Base-by-base conservation (phyloP, 2,797 vertebrate genomes). In the Clarias fuscus region DNA sequence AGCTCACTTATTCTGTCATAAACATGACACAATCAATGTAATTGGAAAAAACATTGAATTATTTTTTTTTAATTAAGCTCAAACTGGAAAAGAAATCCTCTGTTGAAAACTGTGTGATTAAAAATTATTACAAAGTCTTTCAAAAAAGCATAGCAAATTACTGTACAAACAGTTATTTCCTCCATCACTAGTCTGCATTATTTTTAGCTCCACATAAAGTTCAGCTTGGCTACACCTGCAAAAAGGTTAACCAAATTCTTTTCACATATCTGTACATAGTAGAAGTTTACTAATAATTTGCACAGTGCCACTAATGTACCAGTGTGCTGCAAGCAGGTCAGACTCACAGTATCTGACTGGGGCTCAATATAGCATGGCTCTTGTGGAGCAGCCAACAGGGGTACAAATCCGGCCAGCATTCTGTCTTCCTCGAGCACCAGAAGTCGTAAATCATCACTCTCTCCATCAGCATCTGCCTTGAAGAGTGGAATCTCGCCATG, bases 351-450 rank as follows among this genome's bases (percentile, higher is more conserved):
- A 93, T 96, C 95, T 86, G 96, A 97, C 93, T 96, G 96, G 83
- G 94, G 95, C 95, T 99, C 98, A 92, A 96, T 96, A 94, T 98
- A 99, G 95, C 98, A 99, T 75, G 98, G 97, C 91, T 99, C 98
- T 94, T 98, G 98, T 64, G 98, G 98, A 20, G 95, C 96, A 68
- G 94, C 95, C 70, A 96, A 90, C 88, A 96, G 91, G 0, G 96
- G 96, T 4, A 96, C 93, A 84, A 96, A 96, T 40, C 96, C 96
- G 27, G 96, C 95, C 20, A 96, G 93, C 75, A 96, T 92, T 62
- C 89, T 90, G 92, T 96, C 96, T 90, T 96, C 96, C 89, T 95
- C 95, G 87, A 96, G 75, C 27, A 95, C 95, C 86, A 96, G 93
- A 72, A 96, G 92, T 5, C 89, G 89, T 89, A 96, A 89, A 89